Percentiles rank a stretch among this genome's conserved stretches.
These are phyloP conservation scores for Dendrolimus kikuchii DNA, from an alignment of 1,140 invertebrate genomes.

Conservation along the genomic window DNA sequence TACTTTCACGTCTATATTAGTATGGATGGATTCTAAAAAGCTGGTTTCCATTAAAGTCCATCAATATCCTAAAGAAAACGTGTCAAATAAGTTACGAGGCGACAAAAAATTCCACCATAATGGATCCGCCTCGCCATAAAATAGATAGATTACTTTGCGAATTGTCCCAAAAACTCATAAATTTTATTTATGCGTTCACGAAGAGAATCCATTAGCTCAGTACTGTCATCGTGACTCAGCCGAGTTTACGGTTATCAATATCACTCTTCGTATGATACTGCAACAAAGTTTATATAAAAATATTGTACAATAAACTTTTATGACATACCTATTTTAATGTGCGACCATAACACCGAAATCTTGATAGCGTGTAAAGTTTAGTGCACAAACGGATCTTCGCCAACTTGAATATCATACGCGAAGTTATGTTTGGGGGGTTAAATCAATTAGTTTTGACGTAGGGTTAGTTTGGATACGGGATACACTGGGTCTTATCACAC, in stretches of 20 bases:
- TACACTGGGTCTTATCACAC: constrained; percentile 7
- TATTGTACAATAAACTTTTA: constrained; percentile 22
- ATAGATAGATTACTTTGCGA: too few species aligned
- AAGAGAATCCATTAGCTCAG: constrained; percentile 40
- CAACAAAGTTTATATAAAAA: constrained; percentile 24
- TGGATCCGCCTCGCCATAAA: too few species aligned
- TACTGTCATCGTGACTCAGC: constrained; percentile 40
- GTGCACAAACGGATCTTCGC: too few species aligned
- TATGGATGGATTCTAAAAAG: too few species aligned
- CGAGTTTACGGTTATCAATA: neutral
- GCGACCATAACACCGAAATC: too few species aligned
- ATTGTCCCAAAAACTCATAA: constrained; percentile 1
- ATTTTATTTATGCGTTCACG: constrained; percentile 36
- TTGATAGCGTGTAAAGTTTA: too few species aligned
- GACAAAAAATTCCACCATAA: too few species aligned
- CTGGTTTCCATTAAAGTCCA: too few species aligned
- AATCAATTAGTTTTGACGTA: constrained; percentile 59
- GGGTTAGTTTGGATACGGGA: constrained; percentile 18
- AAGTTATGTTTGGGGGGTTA: constrained; percentile 16
- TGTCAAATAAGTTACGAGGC: too few species aligned
- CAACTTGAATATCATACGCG: too few species aligned
- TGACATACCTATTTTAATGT: constrained; percentile 17
- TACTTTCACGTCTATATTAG: too few species aligned
- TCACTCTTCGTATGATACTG: neutral
- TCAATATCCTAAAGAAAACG: too few species aligned